Percentiles rank a stretch among this genome's conserved stretches.
These are phyloP conservation scores for Drosophila paranaensis DNA, from an alignment of 2,888 invertebrate species.

Conservation along the genomic window DNA sequence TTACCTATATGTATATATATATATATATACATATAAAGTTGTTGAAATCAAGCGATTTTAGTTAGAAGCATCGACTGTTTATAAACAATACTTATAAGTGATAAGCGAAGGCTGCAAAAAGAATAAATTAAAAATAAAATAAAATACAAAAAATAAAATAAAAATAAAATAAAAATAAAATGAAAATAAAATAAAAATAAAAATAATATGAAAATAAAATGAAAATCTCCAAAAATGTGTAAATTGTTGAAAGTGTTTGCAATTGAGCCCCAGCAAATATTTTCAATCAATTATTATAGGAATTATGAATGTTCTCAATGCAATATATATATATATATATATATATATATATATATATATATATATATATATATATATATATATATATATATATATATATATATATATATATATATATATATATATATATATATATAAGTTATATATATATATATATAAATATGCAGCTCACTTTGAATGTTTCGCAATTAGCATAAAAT, in stretches of 20 bases:
- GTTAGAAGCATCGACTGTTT: constrained; percentile 52
- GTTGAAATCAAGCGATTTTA: constrained; percentile 32
- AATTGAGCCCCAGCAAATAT: constrained; percentile 72
- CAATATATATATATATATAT: background rate
- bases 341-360: background rate
- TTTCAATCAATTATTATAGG: constrained; percentile 53
- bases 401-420: background rate
- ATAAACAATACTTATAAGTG: constrained; percentile 38
- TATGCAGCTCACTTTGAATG: constrained; percentile 23
- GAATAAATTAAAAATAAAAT: background rate
- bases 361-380: background rate
- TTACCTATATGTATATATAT: background rate
- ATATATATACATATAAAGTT: constrained; percentile 2
- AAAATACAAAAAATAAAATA: too few species aligned
- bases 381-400: background rate
- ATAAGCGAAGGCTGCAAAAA: constrained; percentile 55
- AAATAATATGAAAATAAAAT: too few species aligned
- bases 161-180: too few species aligned
- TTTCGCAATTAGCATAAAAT: constrained; percentile 41
- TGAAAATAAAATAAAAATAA: background rate
- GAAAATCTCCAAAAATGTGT: background rate
- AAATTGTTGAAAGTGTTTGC: constrained; percentile 68
- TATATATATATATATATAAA: too few species aligned
- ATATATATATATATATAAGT: background rate
- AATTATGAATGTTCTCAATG: background rate